Conservation (phyloP, 2,113 vertebrate genomes). For the Gymnorhina tibicen region DNA sequence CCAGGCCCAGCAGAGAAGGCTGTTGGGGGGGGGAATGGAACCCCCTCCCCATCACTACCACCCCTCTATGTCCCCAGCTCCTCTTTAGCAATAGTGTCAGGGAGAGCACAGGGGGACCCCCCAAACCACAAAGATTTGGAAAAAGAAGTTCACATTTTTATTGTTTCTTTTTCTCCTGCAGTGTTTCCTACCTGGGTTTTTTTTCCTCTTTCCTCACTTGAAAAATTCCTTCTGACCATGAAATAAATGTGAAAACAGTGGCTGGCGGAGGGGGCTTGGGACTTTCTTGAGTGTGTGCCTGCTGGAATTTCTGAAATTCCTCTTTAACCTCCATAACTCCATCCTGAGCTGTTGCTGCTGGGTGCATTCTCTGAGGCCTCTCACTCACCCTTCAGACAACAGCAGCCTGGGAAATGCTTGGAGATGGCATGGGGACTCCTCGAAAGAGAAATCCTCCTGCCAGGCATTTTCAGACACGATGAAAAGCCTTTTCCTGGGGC, state of each 20-base stretch:
- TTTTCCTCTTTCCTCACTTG: not conserved
- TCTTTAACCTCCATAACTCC: not conserved
- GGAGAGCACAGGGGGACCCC: not conserved
- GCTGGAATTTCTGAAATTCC: not conserved
- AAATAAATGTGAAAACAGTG: not conserved
- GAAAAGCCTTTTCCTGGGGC: not conserved
- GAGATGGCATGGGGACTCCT: not conserved
- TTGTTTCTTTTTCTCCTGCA: not conserved
- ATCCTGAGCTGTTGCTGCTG: not conserved
- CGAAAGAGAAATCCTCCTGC: not conserved
- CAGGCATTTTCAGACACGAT: fast-evolving
- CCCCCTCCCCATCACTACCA: not conserved
- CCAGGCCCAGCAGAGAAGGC: not conserved
- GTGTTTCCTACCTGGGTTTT: not conserved
- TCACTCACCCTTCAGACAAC: not conserved
- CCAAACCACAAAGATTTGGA: not conserved
- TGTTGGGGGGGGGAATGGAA: not conserved
- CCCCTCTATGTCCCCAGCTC: not conserved
- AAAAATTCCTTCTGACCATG: not conserved
- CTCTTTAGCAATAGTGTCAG: not conserved
- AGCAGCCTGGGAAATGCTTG: not conserved
- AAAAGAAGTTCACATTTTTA: not conserved
- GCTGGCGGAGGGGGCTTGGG: fast-evolving
- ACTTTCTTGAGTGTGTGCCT: not conserved
- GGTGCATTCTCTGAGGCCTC: not conserved